These are phyloP conservation scores for Idaea aversata DNA, from an alignment of 2,888 invertebrate genomes.

Conservation along the genomic window DNA sequence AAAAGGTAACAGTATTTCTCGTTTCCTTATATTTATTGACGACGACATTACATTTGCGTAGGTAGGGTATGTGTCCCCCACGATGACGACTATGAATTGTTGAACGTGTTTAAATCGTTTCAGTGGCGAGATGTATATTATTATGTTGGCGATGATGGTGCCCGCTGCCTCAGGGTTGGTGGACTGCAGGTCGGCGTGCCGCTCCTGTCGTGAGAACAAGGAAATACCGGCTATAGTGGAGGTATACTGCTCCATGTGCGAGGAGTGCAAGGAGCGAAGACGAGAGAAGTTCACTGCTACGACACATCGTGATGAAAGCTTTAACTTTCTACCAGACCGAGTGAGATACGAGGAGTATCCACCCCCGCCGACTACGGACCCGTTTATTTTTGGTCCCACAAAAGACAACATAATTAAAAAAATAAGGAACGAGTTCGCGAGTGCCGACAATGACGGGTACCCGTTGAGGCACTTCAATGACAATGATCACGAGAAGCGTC, in stretches of 20 bases:
- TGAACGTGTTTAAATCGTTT: background rate
- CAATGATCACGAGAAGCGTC: background rate
- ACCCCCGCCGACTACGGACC: conserved; percentile 7
- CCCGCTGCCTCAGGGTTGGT: conserved; percentile 35
- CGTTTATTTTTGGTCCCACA: background rate
- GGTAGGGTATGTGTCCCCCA: background rate
- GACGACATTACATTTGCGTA: background rate
- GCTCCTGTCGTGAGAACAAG: conserved; percentile 39
- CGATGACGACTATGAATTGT: background rate
- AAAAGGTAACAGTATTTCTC: background rate
- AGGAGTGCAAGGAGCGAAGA: conserved; percentile 53
- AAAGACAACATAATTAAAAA: background rate
- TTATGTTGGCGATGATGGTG: conserved; percentile 27
- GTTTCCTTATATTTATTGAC: background rate
- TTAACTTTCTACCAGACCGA: background rate
- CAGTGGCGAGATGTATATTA: conserved; percentile 5
- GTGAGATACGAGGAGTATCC: conserved; percentile 10
- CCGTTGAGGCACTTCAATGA: background rate
- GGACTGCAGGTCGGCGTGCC: conserved; percentile 56
- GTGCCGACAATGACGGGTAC: background rate
- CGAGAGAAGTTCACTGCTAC: conserved; percentile 31
- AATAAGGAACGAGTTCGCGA: background rate
- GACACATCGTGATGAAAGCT: background rate
- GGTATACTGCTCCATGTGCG: conserved; percentile 67
- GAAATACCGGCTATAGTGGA: conserved; percentile 43